A percentile compares a stretch with the other conserved stretches of the same genome.
Conservation (phyloP, 2,797 vertebrate genomes). For the Dicrostonyx torquatus region DNA sequence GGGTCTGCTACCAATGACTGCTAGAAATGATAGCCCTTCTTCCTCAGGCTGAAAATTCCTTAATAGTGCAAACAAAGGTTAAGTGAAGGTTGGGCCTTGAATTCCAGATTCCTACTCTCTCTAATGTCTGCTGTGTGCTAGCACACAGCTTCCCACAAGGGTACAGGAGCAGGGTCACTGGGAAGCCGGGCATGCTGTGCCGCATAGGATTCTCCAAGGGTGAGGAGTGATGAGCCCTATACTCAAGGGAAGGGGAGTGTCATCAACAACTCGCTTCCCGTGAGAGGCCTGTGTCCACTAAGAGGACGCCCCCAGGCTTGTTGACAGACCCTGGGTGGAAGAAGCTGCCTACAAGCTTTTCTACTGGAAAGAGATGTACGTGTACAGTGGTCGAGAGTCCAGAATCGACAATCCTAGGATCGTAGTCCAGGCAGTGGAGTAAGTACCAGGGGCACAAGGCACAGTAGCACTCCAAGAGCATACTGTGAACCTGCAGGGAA, state of each 20-base stretch:
- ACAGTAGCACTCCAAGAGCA: not conserved
- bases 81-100: not conserved
- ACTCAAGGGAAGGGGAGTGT: not conserved
- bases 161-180: not conserved
- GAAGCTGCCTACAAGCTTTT: not conserved
- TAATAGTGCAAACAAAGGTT: not conserved
- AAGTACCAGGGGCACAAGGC: not conserved
- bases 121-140: not conserved
- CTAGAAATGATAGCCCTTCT: not conserved
- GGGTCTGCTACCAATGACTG: not conserved
- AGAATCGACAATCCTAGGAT: not conserved
- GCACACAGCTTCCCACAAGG: not conserved
- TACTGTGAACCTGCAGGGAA: too few relatives aligned
- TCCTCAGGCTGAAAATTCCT: not conserved
- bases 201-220: not conserved
- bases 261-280: not conserved
- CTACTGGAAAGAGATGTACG: not conserved
- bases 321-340: not conserved
- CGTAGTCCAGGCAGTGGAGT: not conserved
- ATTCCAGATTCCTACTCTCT: not conserved
- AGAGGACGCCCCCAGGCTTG: not conserved
- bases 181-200: not conserved
- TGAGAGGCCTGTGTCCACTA: not conserved
- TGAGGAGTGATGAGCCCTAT: not conserved
- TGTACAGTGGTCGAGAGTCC: not conserved